Percentiles rank a stretch among this genome's conserved stretches.
phyloP scores from a whole-genome alignment of 2,888 invertebrate genomes.

The Mimumesa dahlbomi region DNA sequence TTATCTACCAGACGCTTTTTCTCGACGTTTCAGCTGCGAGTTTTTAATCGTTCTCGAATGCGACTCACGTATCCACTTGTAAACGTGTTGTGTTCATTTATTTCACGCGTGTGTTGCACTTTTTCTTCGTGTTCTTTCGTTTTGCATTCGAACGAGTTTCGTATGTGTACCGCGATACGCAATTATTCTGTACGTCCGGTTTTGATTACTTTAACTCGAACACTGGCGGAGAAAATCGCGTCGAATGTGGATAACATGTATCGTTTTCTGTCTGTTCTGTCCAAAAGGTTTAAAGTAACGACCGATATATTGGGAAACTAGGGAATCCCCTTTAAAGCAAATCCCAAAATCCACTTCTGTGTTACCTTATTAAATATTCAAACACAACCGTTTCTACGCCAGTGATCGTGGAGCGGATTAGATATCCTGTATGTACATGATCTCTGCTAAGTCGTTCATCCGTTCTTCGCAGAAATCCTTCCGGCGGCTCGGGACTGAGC shows the following conservation, averaged over 20 bases:
- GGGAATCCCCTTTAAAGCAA: too few relatives aligned
- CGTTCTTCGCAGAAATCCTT: slow-evolving; percentile 86
- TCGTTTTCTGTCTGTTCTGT: too few relatives aligned
- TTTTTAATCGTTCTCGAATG: slow-evolving; percentile 22
- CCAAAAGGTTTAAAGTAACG: too few relatives aligned
- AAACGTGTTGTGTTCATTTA: background rate
- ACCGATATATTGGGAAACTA: too few relatives aligned
- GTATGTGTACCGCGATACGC: background rate
- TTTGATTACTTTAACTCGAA: slow-evolving; percentile 1
- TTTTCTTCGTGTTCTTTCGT: slow-evolving; percentile 12
- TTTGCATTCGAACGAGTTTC: slow-evolving; percentile 8
- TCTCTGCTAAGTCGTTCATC: background rate
- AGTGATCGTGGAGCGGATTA: background rate
- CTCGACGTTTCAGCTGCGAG: background rate
- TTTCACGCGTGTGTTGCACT: background rate
- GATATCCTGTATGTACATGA: background rate
- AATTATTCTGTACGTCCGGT: too few relatives aligned
- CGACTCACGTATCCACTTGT: background rate
- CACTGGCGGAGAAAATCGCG: slow-evolving; percentile 14
- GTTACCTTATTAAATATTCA: too few relatives aligned
- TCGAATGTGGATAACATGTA: too few relatives aligned
- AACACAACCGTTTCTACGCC: background rate
- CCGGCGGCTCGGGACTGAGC: slow-evolving; percentile 88
- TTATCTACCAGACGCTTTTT: slow-evolving; percentile 10
- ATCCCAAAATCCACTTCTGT: too few relatives aligned